phyloP scores from a whole-genome alignment of 2,888 invertebrate species.

The Eubasilissa splendida region DNA sequence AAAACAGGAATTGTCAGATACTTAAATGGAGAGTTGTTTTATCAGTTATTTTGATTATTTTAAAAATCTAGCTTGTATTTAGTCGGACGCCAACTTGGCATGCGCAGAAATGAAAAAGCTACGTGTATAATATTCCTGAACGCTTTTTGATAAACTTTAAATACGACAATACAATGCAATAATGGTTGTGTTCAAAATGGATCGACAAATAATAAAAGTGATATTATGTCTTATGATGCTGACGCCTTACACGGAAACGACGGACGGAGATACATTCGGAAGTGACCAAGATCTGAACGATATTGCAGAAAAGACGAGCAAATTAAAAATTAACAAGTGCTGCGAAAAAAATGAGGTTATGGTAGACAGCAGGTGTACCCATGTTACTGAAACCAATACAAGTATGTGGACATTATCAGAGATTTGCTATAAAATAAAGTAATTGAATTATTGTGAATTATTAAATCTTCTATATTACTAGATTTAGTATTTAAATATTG shows the following conservation, averaged over 20 bases:
- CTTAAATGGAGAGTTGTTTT: conserved; percentile 36
- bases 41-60: conserved; percentile 26
- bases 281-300: conserved; percentile 69
- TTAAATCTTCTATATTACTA: no score
- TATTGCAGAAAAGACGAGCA: conserved; percentile 67
- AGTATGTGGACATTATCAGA: conserved; percentile 64
- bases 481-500: no score
- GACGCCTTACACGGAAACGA: conserved; percentile 63
- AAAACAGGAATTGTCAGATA: conserved; percentile 40
- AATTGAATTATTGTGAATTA: no score
- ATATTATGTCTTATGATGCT: conserved; percentile 64
- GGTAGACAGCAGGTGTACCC: conserved; percentile 78
- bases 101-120: conserved; percentile 28
- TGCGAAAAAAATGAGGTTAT: conserved; percentile 82
- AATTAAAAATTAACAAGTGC: conserved; percentile 80
- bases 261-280: conserved; percentile 58
- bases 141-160: background rate
- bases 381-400: conserved; percentile 75
- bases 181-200: conserved; percentile 42
- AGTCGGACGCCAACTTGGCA: background rate
- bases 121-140: background rate
- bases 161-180: conserved; percentile 18
- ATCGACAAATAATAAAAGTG: conserved; percentile 64
- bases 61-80: background rate
- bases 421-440: no score